phyloP scores from a whole-genome alignment of 2,113 vertebrate species.

The Etheostoma cragini region DNA sequence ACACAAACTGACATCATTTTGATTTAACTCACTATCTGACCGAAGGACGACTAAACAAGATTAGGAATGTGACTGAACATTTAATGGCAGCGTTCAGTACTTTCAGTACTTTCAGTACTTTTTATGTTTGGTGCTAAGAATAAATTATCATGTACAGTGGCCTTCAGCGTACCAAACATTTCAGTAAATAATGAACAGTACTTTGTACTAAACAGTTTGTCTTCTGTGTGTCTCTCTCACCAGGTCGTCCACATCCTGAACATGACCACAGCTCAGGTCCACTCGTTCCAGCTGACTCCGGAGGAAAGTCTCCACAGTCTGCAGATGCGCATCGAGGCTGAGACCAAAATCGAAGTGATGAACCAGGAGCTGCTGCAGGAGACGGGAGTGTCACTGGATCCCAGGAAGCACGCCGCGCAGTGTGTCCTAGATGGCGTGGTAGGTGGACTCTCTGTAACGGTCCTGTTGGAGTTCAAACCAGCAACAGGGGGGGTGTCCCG shows the following conservation, averaged over 20 bases:
- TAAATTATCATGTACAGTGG: neutral
- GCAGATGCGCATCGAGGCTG: constrained; percentile 91
- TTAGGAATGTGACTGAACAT: neutral
- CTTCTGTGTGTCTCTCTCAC: constrained; percentile 5
- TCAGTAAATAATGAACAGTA: neutral
- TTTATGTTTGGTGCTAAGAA: neutral
- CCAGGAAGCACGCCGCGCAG: constrained; percentile 94
- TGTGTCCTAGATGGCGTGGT: constrained; percentile 97
- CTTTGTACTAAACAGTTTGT: neutral
- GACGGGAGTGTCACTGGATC: constrained; percentile 95
- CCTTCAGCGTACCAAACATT: neutral
- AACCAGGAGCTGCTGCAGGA: constrained; percentile 97
- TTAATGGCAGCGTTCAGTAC: neutral
- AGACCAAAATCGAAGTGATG: constrained; percentile 92
- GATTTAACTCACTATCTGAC: neutral
- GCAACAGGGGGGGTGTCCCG: neutral
- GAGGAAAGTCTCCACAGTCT: constrained; percentile 95
- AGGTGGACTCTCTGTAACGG: constrained; percentile 13
- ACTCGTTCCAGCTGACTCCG: constrained; percentile 90
- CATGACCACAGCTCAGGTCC: constrained; percentile 96
- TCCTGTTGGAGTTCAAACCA: neutral
- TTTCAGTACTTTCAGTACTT: neutral
- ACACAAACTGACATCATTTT: neutral
- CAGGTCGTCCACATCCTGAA: constrained; percentile 97
- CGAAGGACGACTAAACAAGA: neutral